These are phyloP conservation scores for Macroteleia sp. DNA, from an alignment of 2,888 invertebrate genomes.

Conservation along the genomic window DNA sequence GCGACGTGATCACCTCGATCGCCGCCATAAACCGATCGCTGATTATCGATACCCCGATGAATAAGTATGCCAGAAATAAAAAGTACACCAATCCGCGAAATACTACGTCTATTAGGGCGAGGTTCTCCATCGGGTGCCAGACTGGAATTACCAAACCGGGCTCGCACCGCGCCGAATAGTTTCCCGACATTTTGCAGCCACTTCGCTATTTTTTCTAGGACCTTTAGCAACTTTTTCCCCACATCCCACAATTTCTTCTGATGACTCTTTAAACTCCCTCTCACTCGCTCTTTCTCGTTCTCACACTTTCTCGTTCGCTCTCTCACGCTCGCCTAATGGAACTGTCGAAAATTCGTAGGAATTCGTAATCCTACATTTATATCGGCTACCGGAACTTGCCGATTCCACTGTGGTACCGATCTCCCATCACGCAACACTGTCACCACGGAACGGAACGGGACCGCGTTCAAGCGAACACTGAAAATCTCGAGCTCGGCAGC, in stretches of 20 bases:
- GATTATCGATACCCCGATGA: conserved; percentile 99
- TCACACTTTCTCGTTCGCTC: conserved; percentile 10
- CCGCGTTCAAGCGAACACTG: conserved; percentile 82
- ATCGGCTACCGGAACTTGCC: conserved; percentile 74
- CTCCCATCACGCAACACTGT: conserved; percentile 76
- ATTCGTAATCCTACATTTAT: conserved; percentile 42
- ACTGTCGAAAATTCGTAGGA: conserved; percentile 44
- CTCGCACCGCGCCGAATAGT: conserved; percentile 86
- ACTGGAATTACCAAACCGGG: conserved; percentile 94
- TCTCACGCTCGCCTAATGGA: conserved; percentile 33
- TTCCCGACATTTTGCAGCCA: conserved; percentile 75
- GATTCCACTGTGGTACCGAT: conserved; percentile 70
- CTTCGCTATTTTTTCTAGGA: not conserved
- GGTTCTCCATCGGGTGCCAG: conserved; percentile 93
- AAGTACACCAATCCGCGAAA: conserved; percentile 96
- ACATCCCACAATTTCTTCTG: not conserved
- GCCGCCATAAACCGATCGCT: conserved; percentile 99
- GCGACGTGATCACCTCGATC: conserved; percentile 99
- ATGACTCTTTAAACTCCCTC: conserved; percentile 17
- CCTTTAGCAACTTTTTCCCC: not conserved
- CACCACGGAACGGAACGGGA: conserved; percentile 75
- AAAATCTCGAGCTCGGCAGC: conserved; percentile 71
- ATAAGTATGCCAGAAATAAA: conserved; percentile 94
- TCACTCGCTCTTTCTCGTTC: conserved; percentile 4
- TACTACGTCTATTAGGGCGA: conserved; percentile 90